These are phyloP conservation scores for Enteromius thamalakanensis DNA, from an alignment of 2,797 vertebrate genomes.

Conservation along the genomic window DNA sequence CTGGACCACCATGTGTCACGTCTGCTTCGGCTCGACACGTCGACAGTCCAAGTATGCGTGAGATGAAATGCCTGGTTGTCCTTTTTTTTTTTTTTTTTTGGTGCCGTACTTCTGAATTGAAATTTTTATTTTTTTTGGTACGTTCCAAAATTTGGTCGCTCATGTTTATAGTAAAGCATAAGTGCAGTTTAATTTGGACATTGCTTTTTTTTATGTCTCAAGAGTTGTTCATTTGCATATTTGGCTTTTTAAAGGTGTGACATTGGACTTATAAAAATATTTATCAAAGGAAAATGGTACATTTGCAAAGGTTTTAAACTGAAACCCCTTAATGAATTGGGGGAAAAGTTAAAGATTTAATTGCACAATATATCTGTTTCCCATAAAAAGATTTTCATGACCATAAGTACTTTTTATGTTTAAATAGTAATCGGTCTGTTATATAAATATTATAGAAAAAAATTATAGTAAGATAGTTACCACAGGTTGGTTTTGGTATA, in stretches of 20 bases:
- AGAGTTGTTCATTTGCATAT: not conserved
- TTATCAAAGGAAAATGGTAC: not conserved
- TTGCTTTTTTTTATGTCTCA: slow-evolving; percentile 57
- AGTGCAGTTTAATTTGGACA: slow-evolving; percentile 74
- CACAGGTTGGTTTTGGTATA: not conserved
- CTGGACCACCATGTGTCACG: slow-evolving; percentile 55
- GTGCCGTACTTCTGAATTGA: slow-evolving; percentile 67
- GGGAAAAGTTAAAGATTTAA: not conserved
- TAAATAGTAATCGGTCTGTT: not conserved
- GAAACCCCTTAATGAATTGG: not conserved
- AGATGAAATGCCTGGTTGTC: slow-evolving; percentile 61
- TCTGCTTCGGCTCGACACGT: slow-evolving; percentile 37
- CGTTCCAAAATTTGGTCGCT: slow-evolving; percentile 74
- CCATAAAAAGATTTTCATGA: not conserved
- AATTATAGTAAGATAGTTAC: no score
- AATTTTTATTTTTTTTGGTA: slow-evolving; percentile 72
- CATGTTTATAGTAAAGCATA: slow-evolving; percentile 82
- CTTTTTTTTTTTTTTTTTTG: slow-evolving; percentile 59
- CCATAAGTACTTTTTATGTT: not conserved
- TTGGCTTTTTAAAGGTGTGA: not conserved
- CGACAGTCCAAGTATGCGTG: slow-evolving; percentile 38
- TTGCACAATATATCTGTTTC: not conserved
- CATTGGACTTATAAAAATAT: not conserved
- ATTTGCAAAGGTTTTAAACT: not conserved
- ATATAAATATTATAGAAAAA: not conserved